phyloP scores from a whole-genome alignment of 1,140 invertebrate genomes.

The Drosophila murphyi region DNA sequence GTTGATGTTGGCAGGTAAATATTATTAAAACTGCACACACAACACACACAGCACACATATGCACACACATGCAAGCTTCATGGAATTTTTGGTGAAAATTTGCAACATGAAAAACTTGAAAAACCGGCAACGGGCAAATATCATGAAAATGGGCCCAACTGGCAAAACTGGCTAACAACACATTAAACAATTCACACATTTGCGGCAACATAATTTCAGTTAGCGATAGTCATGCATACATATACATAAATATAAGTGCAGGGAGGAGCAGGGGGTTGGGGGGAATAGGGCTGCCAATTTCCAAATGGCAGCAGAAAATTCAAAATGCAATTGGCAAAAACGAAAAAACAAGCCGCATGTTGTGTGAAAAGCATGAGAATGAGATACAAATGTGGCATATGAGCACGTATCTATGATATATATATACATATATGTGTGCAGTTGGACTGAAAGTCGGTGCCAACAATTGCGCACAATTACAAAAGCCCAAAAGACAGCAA shows the following conservation, averaged over 20 bases:
- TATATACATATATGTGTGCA: neutral
- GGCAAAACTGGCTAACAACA: constrained; percentile 66
- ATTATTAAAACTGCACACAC: constrained; percentile 49
- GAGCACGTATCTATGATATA: neutral
- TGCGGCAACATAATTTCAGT: constrained; percentile 76
- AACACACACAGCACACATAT: constrained; percentile 2
- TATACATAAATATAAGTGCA: neutral
- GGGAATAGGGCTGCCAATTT: constrained; percentile 22
- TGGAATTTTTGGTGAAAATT: constrained; percentile 61
- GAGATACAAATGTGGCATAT: constrained; percentile 22
- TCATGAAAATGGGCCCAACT: constrained; percentile 51
- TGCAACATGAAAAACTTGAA: constrained; percentile 75
- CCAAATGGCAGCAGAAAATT: constrained; percentile 51
- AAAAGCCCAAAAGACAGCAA: constrained; percentile 48
- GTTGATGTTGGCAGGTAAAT: constrained; percentile 58
- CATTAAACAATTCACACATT: constrained; percentile 81
- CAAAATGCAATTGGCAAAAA: constrained; percentile 44
- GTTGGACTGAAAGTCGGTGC: constrained; percentile 36
- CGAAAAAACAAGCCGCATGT: constrained; percentile 7
- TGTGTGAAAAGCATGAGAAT: constrained; percentile 27
- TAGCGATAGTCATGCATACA: constrained; percentile 43
- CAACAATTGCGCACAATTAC: constrained; percentile 72
- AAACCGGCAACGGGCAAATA: constrained; percentile 63
- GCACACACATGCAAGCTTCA: constrained; percentile 26
- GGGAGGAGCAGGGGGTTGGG: neutral